Base-by-base conservation (phyloP, 2,113 vertebrate species). In the Myotis lucifugus region DNA sequence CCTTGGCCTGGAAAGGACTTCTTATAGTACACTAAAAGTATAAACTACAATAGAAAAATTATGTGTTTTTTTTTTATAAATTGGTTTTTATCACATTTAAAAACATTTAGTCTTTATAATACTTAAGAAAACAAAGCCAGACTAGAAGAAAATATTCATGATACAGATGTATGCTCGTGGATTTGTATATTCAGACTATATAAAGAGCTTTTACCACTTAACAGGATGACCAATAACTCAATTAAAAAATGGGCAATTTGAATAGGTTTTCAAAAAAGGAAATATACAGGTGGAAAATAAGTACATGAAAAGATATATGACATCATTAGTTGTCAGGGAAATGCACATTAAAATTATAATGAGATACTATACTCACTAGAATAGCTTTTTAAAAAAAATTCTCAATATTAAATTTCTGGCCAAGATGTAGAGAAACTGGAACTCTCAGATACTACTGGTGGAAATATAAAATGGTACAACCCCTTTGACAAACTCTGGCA, bases 61-160 rank as follows among this genome's bases (percentile, higher is more conserved):
- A 66, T 52, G 13, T 37, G 37, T n/a, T 37, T 42, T 27, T 69
- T 84, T 77, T 18, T 29, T 17, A 48, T 61, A 18, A 59, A 56
- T 84, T 79, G 32, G 4, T 8, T 74, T 77, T 88, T 61, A 73
- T 79, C 13, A 84, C 85, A 72, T 48, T 76, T 88, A 29, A 67
- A 91, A 95, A 7, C 2, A 48, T 67, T 66, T 83, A 64, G 2
- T 61, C 67, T 61, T 94, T 77, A 14, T 77, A 81, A 96, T 48
- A 81, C 23, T 76, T 88, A 84, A 96, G 50, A 90, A 92, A 79
- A 87, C 25, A 69, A 91, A 66, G 8, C 37, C 34, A 88, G 21
- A 50, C 19, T n/a, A 3, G 8, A 27, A 79, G 77, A 23, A 77
- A 88, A 88, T 40, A 59, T 67, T 50, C 25, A 70, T 9, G 66